Evolutionary conservation across 2,888 invertebrate genomes (phyloP).

Genomic region (Poecilus cupreus): DNA sequence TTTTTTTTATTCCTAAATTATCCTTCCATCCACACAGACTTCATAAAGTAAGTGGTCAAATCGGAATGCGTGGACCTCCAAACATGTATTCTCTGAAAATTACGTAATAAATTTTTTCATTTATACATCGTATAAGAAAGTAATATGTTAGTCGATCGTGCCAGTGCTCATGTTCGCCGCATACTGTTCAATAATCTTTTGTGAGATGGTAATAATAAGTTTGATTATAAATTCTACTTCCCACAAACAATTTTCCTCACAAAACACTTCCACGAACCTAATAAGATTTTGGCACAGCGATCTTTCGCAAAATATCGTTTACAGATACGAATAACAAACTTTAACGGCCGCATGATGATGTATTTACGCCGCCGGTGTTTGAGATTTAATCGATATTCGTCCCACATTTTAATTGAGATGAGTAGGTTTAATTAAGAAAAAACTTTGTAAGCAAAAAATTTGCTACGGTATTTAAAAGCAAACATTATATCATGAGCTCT

Average conservation of each 20-base stretch:
- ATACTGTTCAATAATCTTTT: background rate
- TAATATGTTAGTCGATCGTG: background rate
- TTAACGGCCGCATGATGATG: background rate
- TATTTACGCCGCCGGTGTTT: background rate
- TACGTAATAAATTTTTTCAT: too few species aligned
- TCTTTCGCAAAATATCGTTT: background rate
- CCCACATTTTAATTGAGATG: background rate
- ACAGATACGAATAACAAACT: background rate
- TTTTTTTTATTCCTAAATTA: too few species aligned
- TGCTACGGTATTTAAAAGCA: too few species aligned
- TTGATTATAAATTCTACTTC: background rate
- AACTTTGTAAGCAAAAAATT: too few species aligned
- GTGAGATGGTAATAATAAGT: background rate
- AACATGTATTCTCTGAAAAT: too few species aligned
- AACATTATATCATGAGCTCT: too few species aligned
- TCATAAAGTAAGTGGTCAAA: too few species aligned
- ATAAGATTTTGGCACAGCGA: background rate
- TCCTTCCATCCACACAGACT: too few species aligned
- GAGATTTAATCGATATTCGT: background rate
- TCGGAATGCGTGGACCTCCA: too few species aligned
- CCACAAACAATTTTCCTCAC: background rate
- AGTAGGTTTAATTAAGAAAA: too few species aligned
- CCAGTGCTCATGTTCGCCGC: background rate
- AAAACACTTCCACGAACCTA: background rate
- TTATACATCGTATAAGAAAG: too few species aligned